A percentile compares a stretch with the other conserved stretches of the same genome.
Conservation (phyloP, 1,140 invertebrate genomes). For the Bursaphelenchus mucronatus region DNA sequence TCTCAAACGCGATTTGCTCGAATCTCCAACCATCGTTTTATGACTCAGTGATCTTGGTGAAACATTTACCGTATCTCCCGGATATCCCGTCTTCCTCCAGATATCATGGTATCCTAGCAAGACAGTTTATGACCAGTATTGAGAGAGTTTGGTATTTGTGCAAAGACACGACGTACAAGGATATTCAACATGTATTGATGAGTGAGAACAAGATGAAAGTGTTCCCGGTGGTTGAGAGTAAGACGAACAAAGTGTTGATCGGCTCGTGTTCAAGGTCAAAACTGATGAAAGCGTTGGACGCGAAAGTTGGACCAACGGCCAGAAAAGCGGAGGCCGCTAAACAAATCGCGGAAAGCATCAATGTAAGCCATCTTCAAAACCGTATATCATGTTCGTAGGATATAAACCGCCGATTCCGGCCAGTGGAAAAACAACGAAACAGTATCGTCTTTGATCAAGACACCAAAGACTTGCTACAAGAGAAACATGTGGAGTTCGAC, state of each 20-base stretch:
- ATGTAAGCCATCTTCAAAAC: too few relatives aligned
- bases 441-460: too few relatives aligned
- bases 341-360: too few relatives aligned
- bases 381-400: too few relatives aligned
- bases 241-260: neutral
- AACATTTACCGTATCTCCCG: constrained; percentile 6
- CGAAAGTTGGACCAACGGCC: neutral
- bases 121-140: constrained; percentile 11
- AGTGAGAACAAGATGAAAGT: constrained; percentile 6
- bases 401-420: too few relatives aligned
- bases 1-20: neutral
- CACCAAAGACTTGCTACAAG: too few relatives aligned
- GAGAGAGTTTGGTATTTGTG: neutral
- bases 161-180: constrained; percentile 6
- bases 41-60: constrained; percentile 3
- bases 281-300: constrained; percentile 5
- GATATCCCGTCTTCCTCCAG: constrained; percentile 12
- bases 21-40: constrained; percentile 5
- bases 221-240: constrained; percentile 9
- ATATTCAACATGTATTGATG: neutral
- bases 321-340: constrained; percentile 6
- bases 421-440: too few relatives aligned
- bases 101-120: constrained; percentile 12
- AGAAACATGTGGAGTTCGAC: too few relatives aligned
- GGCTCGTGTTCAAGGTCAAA: constrained; percentile 1